Percentiles rank a stretch among this genome's conserved stretches.
These are phyloP conservation scores for Lasioglossum morio DNA, from an alignment of 2,888 invertebrate species.

Conservation along the genomic window DNA sequence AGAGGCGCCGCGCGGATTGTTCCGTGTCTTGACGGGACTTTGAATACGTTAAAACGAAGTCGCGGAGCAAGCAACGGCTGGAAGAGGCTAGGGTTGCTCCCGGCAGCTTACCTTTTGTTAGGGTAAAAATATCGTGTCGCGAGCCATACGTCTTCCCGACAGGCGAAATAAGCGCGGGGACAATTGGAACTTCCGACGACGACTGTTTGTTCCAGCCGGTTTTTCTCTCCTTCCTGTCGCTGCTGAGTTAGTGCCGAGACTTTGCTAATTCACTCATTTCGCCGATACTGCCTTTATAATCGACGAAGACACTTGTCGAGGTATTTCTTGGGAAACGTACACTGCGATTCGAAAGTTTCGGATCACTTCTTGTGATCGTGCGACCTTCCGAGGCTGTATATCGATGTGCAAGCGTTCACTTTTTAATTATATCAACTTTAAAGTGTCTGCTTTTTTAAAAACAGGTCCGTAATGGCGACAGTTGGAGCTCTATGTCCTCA, in stretches of 20 bases:
- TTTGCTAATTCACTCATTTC: slow-evolving; percentile 4
- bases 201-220: slow-evolving; percentile 30
- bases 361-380: not conserved
- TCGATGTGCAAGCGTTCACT: too few species aligned
- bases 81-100: not conserved
- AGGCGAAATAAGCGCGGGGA: slow-evolving; percentile 81
- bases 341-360: not conserved
- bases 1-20: slow-evolving; percentile 69
- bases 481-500: too few species aligned
- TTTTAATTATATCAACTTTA: too few species aligned
- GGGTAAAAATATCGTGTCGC: slow-evolving; percentile 70
- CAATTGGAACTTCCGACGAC: slow-evolving; percentile 77
- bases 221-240: not conserved
- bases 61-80: slow-evolving; percentile 46
- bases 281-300: not conserved
- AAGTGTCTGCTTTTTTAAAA: too few species aligned
- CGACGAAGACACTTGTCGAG: not conserved
- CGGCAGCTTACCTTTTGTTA: slow-evolving; percentile 59
- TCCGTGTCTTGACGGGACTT: slow-evolving; percentile 74
- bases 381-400: too few species aligned
- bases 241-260: slow-evolving; percentile 7
- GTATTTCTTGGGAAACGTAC: not conserved
- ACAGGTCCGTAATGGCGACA: too few species aligned
- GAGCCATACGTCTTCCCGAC: slow-evolving; percentile 81
- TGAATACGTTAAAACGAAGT: slow-evolving; percentile 67